Conservation (phyloP, 2,797 vertebrate species). For the Hirundo rustica region DNA sequence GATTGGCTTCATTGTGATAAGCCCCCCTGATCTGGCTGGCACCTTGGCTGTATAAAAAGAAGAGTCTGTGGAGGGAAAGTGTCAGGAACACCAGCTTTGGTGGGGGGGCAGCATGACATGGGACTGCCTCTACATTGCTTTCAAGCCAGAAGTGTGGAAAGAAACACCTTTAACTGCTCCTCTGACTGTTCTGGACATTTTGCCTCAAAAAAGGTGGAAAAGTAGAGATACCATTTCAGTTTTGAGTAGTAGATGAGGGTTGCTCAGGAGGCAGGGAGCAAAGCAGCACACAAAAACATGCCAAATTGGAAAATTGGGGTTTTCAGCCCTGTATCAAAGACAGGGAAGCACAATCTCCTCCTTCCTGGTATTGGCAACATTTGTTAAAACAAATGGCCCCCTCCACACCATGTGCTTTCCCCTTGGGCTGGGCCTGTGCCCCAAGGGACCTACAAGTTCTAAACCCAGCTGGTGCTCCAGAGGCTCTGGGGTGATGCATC, state of each 20-base stretch:
- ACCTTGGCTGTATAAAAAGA: background rate
- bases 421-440: background rate
- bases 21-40: background rate
- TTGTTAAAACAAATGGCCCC: background rate
- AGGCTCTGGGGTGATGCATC: background rate
- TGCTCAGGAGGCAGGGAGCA: background rate
- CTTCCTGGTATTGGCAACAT: background rate
- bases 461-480: accelerated
- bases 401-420: background rate
- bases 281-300: background rate
- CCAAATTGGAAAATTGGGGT: background rate
- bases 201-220: background rate
- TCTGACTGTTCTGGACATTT: background rate
- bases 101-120: accelerated
- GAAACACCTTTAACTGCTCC: background rate
- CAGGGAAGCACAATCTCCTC: background rate
- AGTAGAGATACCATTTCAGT: background rate
- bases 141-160: background rate
- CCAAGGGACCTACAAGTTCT: background rate
- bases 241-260: background rate
- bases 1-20: accelerated
- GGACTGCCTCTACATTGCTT: background rate
- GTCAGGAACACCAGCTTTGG: background rate
- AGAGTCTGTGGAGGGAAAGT: background rate
- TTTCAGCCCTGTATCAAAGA: background rate